Evolutionary conservation across 2,888 invertebrate species (phyloP), one percentile per base, ranked within the genome.

Genomic region (Ferrisia virgata): DNA sequence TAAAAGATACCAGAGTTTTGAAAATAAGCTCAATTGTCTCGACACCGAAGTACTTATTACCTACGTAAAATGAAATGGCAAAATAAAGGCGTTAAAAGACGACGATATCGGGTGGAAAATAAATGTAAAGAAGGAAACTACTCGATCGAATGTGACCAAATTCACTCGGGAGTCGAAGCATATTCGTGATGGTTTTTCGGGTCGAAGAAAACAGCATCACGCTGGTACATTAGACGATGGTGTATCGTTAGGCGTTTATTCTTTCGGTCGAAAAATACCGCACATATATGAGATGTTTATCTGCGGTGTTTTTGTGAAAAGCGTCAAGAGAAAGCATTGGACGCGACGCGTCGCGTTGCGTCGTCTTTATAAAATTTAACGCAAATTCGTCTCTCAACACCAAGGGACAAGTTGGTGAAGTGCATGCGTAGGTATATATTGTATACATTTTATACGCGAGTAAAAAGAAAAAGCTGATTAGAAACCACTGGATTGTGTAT

Each of bases 401-500:
- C 64, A 64, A 64, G 64, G 64, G 64, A 64, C 64, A 28, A 64
- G 64, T 64, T 64, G 28, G 64, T 11, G 28, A 64, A 64, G 64
- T 64, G 64, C 64, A 53, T 22, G 53, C 22, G 11, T 47, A n/a
- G n/a, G n/a, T n/a, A n/a, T n/a, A 40, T 40, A 9, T 6, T 40
- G 40, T 40, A 40, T 13, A 13, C n/a, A 47, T 47, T 13, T 5
- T 47, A 47, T 47, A n/a, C 47, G 18, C 47, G 47, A 47, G n/a
- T 53, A 53, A 8, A 53, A 53, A 53, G 53, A 69, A 69, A 69
- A 69, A 69, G 31, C 31, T 31, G 69, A 33, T 69, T 69, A 69
- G 28, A 69, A 69, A 69, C 69, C 69, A 69, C 69, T 69, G 69
- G 69, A 69, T 69, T 69, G 40, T 40, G 40, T 40, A 69, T 33